A percentile compares a stretch with the other conserved stretches of the same genome.
Conservation (phyloP, 2,113 vertebrate genomes). For the Orycteropus afer region DNA sequence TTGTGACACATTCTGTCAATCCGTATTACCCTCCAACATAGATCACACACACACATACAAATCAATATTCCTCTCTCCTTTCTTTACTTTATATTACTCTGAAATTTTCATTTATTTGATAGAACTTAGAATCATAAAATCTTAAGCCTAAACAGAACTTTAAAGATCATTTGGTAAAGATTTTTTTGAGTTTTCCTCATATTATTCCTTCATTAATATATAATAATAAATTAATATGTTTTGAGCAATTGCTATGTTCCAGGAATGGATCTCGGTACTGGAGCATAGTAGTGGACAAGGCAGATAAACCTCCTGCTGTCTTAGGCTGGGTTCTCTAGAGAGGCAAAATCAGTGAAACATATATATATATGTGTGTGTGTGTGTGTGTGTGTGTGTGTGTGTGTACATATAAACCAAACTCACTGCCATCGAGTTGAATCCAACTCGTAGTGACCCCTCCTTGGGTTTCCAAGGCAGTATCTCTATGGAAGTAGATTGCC, state of each 20-base stretch:
- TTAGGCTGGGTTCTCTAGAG: no score
- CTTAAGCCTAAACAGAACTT: neutral
- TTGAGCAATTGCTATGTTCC: neutral
- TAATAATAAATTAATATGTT: neutral
- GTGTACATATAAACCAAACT: no score
- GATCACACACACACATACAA: neutral
- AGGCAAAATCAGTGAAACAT: no score
- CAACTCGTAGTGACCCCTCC: no score
- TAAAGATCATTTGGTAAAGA: constrained; percentile 14
- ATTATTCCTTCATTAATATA: constrained; percentile 26
- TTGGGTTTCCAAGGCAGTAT: no score
- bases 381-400: no score
- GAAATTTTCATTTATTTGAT: neutral
- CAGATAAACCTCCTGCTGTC: neutral
- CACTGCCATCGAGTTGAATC: no score
- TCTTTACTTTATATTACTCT: neutral
- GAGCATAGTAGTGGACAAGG: neutral
- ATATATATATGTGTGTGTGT: no score
- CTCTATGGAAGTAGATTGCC: no score
- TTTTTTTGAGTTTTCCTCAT: neutral
- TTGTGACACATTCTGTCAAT: neutral
- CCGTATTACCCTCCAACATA: neutral
- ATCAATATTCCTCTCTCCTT: neutral
- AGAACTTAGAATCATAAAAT: neutral
- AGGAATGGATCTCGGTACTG: neutral